phyloP scores from a whole-genome alignment of 2,888 invertebrate species.

The Macrosoma leucophasiata region DNA sequence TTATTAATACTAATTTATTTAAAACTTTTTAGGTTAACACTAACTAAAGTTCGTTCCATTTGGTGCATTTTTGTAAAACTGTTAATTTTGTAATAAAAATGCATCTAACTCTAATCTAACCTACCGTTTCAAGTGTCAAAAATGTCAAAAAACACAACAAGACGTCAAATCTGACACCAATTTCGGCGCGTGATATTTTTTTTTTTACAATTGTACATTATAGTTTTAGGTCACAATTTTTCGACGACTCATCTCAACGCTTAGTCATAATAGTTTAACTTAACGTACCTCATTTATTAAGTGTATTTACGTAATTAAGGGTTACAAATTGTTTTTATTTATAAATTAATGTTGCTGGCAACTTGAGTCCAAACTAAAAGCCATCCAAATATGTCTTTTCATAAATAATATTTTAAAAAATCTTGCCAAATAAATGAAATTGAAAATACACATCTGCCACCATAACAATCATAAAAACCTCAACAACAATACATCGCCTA shows the following conservation, averaged over 20 bases:
- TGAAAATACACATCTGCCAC: no score
- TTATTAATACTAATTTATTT: conserved; percentile 39
- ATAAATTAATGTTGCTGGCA: conserved; percentile 36
- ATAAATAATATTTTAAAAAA: no score
- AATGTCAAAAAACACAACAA: conserved; percentile 15
- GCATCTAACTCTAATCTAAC: conserved; percentile 59
- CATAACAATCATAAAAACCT: conserved; percentile 12
- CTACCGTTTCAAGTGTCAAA: conserved; percentile 26
- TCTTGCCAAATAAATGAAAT: no score
- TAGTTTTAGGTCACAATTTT: conserved; percentile 36
- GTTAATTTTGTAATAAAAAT: conserved; percentile 60
- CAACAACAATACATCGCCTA: conserved; percentile 39
- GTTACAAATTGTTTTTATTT: conserved; percentile 53
- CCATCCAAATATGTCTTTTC: no score
- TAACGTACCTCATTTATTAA: conserved; percentile 72
- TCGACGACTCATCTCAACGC: conserved; percentile 43
- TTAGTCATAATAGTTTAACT: conserved; percentile 71
- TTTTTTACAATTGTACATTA: conserved; percentile 34
- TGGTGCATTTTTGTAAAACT: conserved; percentile 69
- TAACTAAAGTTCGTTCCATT: conserved; percentile 61
- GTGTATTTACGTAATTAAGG: conserved; percentile 51
- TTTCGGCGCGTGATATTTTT: conserved; percentile 30
- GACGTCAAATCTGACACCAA: conserved; percentile 10
- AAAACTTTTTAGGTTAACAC: conserved; percentile 55
- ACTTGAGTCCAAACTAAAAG: no score